Percentiles rank a stretch among this genome's conserved stretches.
These are phyloP conservation scores for Paedocypris sp. DNA, from an alignment of 2,113 vertebrate genomes.

Conservation along the genomic window DNA sequence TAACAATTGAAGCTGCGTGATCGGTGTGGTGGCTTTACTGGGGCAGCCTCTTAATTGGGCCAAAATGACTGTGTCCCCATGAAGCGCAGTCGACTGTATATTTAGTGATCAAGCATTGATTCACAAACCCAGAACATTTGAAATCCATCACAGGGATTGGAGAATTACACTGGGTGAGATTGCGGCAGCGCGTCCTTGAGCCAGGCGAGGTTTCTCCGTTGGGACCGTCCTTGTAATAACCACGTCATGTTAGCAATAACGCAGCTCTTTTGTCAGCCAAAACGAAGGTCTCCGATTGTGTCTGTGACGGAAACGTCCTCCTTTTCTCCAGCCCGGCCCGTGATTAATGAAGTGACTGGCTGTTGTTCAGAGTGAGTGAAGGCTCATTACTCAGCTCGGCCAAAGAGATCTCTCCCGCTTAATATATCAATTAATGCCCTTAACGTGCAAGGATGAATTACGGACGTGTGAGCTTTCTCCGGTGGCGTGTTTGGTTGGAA, in stretches of 20 bases:
- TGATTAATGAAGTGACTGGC: conserved; percentile 16
- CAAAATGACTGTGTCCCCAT: no score
- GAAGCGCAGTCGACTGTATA: no score
- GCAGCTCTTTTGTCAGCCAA: neutral
- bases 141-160: no score
- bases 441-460: conserved; percentile 21
- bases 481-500: neutral
- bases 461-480: neutral
- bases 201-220: neutral
- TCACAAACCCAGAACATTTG: no score
- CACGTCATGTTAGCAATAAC: neutral
- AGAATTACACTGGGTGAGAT: no score
- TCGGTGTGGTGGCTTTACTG: no score
- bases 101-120: no score
- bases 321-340: neutral
- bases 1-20: no score
- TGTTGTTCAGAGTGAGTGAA: neutral
- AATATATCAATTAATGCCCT: conserved; percentile 10
- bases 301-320: neutral
- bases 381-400: conserved; percentile 9
- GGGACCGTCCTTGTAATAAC: neutral
- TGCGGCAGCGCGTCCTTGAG: neutral
- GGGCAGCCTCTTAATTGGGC: no score
- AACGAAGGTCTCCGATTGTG: neutral
- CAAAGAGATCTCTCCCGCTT: neutral